Percentiles rank a stretch among this genome's conserved stretches.
These are phyloP conservation scores for Melipona quadrifasciata DNA, from an alignment of 1,140 invertebrate species.

Conservation along the genomic window DNA sequence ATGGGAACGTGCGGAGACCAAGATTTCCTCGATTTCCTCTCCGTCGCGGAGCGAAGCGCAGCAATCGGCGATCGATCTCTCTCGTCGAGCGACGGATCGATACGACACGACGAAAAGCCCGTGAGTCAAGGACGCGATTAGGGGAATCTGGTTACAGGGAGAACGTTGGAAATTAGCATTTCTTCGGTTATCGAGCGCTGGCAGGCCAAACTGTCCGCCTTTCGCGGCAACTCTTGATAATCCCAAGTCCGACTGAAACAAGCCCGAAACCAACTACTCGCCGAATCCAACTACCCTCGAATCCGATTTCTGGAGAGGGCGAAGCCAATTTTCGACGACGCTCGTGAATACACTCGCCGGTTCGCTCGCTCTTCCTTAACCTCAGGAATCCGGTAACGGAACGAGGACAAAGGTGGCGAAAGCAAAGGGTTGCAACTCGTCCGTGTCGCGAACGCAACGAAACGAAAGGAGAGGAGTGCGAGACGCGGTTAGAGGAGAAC, in stretches of 20 bases:
- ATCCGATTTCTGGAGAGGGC: not conserved
- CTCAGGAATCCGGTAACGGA: not conserved
- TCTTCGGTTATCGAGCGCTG: conserved; percentile 9
- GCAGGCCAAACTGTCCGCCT: not conserved
- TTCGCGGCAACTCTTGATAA: conserved; percentile 21
- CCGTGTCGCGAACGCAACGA: conserved; percentile 6
- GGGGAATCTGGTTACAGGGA: not conserved
- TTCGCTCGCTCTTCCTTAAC: not conserved
- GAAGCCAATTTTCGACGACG: not conserved
- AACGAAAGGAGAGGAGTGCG: conserved; percentile 27
- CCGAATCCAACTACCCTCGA: not conserved
- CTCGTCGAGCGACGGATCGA: not conserved
- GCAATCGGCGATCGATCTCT: not conserved
- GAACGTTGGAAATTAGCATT: conserved; percentile 21
- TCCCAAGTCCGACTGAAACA: not conserved
- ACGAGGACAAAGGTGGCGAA: conserved; percentile 4
- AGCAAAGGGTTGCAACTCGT: not conserved
- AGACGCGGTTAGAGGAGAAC: conserved; percentile 20
- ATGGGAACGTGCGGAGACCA: not conserved
- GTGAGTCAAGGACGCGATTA: not conserved
- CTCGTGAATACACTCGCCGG: no score
- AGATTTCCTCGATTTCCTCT: not conserved
- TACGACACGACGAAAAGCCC: not conserved
- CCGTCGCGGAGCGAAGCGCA: no score
- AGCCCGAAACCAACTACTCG: conserved; percentile 31